Conservation (phyloP, 2,888 invertebrate species). For the Drosophila monieri region DNA sequence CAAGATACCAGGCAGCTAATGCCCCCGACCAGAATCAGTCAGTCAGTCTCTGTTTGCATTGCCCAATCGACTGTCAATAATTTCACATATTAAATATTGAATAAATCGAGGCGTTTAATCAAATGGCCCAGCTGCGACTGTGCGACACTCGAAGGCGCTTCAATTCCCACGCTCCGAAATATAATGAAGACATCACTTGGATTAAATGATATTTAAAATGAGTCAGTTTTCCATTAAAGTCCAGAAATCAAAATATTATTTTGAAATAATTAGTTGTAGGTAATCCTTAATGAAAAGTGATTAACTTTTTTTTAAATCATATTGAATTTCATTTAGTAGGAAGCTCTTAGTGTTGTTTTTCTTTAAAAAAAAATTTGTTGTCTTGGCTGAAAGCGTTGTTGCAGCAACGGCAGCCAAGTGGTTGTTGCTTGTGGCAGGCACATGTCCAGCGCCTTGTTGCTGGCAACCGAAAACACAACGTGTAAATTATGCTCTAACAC, state of each 20-base stretch:
- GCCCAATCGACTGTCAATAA: constrained; percentile 77
- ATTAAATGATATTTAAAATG: constrained; percentile 2
- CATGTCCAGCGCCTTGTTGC: constrained; percentile 74
- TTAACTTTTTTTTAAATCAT: background rate
- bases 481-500: constrained; percentile 78
- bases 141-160: constrained; percentile 55
- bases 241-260: background rate
- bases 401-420: constrained; percentile 36
- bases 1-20: constrained; percentile 47
- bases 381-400: constrained; percentile 28
- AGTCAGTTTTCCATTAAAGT: constrained; percentile 7
- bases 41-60: constrained; percentile 64
- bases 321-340: constrained; percentile 34
- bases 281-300: too few species aligned
- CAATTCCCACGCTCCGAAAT: constrained; percentile 67
- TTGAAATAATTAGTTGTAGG: background rate
- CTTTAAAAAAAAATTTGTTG: constrained; percentile 23
- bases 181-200: constrained; percentile 63
- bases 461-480: constrained; percentile 77
- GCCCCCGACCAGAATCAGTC: constrained; percentile 38
- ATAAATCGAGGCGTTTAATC: constrained; percentile 77
- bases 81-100: constrained; percentile 77
- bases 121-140: constrained; percentile 68
- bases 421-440: constrained; percentile 60
- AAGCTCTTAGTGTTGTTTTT: constrained; percentile 35